A percentile compares a stretch with the other conserved stretches of the same genome.
Conservation (phyloP, 2,797 vertebrate species). For the Sebastes kiyomatsui region DNA sequence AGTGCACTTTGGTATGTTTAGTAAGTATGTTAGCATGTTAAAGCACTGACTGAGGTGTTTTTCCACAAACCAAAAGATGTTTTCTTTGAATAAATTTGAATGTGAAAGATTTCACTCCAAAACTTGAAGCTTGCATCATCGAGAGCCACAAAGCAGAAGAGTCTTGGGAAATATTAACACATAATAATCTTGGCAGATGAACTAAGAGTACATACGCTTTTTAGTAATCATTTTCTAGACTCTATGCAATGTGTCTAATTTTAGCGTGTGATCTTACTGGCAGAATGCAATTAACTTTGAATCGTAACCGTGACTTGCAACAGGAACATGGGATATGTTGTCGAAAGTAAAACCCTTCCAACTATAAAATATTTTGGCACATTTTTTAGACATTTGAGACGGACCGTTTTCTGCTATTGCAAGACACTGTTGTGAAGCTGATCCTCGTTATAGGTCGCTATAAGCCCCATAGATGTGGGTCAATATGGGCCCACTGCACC, state of each 20-base stretch:
- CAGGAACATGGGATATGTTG: conserved; percentile 16
- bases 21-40: background rate
- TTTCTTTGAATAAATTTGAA: background rate
- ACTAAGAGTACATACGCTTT: conserved; percentile 1
- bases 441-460: background rate
- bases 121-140: background rate
- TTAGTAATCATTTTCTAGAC: conserved; percentile 46
- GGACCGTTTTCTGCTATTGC: background rate
- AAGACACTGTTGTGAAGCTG: background rate
- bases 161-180: conserved; percentile 52
- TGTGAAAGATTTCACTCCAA: conserved; percentile 12
- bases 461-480: too few species aligned
- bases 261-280: conserved; percentile 28
- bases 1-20: background rate
- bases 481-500: too few species aligned
- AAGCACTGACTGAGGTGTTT: background rate
- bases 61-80: background rate
- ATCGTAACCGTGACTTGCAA: conserved; percentile 43
- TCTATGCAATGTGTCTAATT: conserved; percentile 26
- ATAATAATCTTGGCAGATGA: conserved; percentile 47
- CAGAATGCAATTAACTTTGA: conserved; percentile 46
- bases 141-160: conserved; percentile 19
- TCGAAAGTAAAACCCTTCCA: background rate
- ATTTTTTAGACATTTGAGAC: background rate
- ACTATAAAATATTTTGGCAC: background rate